Conservation (phyloP, 2,888 invertebrate genomes). For the Abrostola triplasia region DNA sequence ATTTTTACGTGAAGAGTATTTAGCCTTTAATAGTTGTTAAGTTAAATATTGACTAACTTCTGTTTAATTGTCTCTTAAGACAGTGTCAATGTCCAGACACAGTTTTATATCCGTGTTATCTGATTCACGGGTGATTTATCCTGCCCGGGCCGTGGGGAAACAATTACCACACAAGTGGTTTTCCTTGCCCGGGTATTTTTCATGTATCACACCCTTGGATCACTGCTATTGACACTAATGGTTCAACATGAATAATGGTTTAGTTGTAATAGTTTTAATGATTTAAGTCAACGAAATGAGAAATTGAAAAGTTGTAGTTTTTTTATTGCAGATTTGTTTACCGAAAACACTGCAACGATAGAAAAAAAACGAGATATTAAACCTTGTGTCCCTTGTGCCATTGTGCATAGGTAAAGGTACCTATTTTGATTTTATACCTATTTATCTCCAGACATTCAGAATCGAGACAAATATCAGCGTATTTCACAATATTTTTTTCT, state of each 20-base stretch:
- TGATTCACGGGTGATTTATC: constrained; percentile 77
- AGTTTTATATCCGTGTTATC: constrained; percentile 76
- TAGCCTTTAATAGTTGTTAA: neutral
- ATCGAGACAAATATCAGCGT: no score
- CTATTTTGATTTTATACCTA: no score
- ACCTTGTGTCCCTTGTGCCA: no score
- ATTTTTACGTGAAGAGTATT: no score
- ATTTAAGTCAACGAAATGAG: neutral
- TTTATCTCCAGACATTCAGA: no score
- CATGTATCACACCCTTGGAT: constrained; percentile 36
- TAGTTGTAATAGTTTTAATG: constrained; percentile 2
- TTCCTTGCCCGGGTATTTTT: constrained; percentile 40
- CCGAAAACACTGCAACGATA: no score
- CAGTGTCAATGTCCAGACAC: constrained; percentile 46
- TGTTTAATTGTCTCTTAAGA: constrained; percentile 12
- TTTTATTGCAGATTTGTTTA: no score
- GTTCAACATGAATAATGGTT: neutral
- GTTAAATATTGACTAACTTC: neutral
- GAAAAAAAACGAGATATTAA: no score
- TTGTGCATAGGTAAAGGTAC: no score
- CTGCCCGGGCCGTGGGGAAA: constrained; percentile 69
- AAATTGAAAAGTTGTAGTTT: no score
- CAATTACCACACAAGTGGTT: constrained; percentile 70
- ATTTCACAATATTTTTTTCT: no score
- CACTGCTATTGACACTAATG: constrained; percentile 15